Conservation (phyloP, 2,113 vertebrate species). For the Oryzias woworae region DNA sequence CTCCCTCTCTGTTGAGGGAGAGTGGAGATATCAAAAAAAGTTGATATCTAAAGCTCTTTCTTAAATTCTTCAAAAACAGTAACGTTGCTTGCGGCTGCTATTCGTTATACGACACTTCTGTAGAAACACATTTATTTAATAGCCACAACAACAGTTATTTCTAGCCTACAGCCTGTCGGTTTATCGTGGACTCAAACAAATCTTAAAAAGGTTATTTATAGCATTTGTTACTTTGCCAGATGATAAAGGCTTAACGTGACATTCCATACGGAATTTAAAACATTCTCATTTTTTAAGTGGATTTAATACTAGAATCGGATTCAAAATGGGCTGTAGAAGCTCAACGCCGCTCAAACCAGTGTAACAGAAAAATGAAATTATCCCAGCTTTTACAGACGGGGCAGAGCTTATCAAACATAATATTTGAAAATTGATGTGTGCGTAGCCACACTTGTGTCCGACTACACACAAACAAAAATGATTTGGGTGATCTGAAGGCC, state of each 20-base stretch:
- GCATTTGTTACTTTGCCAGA: not conserved
- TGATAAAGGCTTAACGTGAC: not conserved
- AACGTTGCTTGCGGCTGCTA: no score
- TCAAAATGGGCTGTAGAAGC: not conserved
- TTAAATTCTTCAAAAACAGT: no score
- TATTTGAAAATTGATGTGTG: conserved; percentile 36
- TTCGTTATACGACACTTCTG: no score
- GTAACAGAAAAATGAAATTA: conserved; percentile 3
- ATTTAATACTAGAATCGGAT: not conserved
- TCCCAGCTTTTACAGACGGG: conserved; percentile 2
- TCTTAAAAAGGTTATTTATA: not conserved
- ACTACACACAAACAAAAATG: conserved; percentile 37
- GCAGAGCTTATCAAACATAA: conserved; percentile 26
- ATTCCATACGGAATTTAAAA: not conserved
- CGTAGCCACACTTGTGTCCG: conserved; percentile 34
- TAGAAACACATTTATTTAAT: no score
- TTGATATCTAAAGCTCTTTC: no score
- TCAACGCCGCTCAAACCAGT: not conserved
- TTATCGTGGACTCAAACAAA: not conserved
- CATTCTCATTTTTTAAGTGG: conserved; percentile 2
- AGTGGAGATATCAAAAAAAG: no score
- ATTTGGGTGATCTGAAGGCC: conserved; percentile 23
- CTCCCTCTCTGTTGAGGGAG: no score
- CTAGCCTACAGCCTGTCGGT: not conserved
- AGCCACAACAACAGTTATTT: not conserved